phyloP scores from a whole-genome alignment of 2,113 vertebrate genomes.

The Peromyscus californicus region DNA sequence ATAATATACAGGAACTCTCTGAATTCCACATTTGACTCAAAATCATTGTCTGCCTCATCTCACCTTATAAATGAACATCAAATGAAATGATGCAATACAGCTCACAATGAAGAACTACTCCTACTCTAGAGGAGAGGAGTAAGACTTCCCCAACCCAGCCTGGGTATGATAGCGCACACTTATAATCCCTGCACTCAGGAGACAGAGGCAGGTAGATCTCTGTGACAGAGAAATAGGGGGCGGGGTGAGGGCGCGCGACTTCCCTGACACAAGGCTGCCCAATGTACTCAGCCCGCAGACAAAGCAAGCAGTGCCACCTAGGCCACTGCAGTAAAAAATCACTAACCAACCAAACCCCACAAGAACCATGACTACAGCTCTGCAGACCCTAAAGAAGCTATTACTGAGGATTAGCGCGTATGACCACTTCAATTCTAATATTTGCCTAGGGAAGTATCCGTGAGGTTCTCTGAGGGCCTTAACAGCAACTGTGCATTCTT shows the following conservation, averaged over 20 bases:
- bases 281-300: background rate
- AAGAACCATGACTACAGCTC: constrained; percentile 9
- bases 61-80: constrained; percentile 35
- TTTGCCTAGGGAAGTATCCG: background rate
- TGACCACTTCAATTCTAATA: background rate
- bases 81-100: background rate
- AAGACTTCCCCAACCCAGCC: background rate
- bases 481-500: background rate
- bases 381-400: background rate
- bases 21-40: background rate
- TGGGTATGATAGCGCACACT: background rate
- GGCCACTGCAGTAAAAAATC: background rate
- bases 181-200: background rate
- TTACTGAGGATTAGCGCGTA: background rate
- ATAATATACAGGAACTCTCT: background rate
- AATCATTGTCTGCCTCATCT: constrained; percentile 3
- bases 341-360: background rate
- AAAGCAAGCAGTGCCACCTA: background rate
- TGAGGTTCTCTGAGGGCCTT: background rate
- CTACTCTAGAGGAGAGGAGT: background rate
- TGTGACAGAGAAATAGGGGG: background rate
- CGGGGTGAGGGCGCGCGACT: too few species aligned
- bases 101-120: background rate
- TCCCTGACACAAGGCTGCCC: background rate
- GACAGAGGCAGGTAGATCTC: background rate